These are phyloP conservation scores for Stenoptilia bipunctidactyla DNA, from an alignment of 2,888 invertebrate species.

Conservation along the genomic window DNA sequence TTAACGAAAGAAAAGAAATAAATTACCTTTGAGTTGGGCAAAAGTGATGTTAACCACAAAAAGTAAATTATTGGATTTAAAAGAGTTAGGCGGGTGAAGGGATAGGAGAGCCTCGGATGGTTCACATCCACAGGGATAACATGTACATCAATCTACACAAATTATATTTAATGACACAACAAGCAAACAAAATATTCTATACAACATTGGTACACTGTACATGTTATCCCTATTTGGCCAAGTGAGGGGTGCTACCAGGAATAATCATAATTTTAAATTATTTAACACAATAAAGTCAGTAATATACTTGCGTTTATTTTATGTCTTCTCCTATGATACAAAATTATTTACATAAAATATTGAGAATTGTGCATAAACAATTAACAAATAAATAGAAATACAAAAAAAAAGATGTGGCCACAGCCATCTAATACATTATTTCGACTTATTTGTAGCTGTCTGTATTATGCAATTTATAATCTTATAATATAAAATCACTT, in stretches of 20 bases:
- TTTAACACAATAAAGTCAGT: conserved; percentile 61
- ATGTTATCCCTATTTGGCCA: conserved; percentile 70
- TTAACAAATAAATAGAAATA: conserved; percentile 72
- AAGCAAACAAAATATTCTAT: conserved; percentile 11
- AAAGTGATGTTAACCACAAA: conserved; percentile 8
- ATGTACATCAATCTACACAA: conserved; percentile 40
- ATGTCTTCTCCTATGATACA: conserved; percentile 70
- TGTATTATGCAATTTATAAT: conserved; percentile 64
- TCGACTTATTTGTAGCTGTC: conserved; percentile 62
- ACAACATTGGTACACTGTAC: conserved; percentile 33
- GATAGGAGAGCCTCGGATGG: conserved; percentile 49
- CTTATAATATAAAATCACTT: conserved; percentile 69
- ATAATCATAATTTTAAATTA: conserved; percentile 71
- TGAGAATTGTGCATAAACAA: conserved; percentile 73
- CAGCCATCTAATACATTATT: conserved; percentile 61
- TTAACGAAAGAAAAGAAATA: not conserved
- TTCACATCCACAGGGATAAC: conserved; percentile 44
- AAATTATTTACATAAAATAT: conserved; percentile 73
- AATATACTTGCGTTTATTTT: conserved; percentile 73
- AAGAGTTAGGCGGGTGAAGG: conserved; percentile 26
- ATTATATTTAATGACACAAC: conserved; percentile 13
- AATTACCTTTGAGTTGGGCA: conserved; percentile 12
- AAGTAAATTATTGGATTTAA: conserved; percentile 1
- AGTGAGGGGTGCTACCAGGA: conserved; percentile 72
- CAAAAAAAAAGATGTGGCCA: conserved; percentile 64